Percentiles rank a stretch among this genome's conserved stretches.
Evolutionary conservation across 2,888 invertebrate genomes (phyloP).

Genomic region (Pogonocherus hispidulus): DNA sequence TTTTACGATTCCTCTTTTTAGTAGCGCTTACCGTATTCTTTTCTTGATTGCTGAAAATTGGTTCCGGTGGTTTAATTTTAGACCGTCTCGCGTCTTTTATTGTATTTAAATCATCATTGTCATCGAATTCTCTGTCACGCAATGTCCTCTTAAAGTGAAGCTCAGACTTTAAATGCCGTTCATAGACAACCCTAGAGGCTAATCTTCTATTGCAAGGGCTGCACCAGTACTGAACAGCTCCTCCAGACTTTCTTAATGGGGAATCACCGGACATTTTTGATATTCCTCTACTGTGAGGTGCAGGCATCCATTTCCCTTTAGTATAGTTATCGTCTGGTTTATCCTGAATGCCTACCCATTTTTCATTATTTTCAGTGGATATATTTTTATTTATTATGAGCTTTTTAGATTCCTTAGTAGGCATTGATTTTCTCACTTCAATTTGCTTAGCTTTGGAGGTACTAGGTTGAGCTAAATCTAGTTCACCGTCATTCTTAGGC

Average conservation of each 20-base stretch:
- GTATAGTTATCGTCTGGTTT: conserved; percentile 69
- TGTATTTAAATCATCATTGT: conserved; percentile 52
- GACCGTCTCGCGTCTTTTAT: conserved; percentile 48
- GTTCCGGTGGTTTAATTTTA: conserved; percentile 51
- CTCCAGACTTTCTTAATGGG: conserved; percentile 65
- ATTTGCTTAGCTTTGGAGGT: neutral
- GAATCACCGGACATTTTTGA: conserved; percentile 52
- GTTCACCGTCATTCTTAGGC: conserved; percentile 33
- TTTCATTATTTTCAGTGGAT: conserved; percentile 10
- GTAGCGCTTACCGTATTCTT: conserved; percentile 56
- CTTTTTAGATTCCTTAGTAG: conserved; percentile 2
- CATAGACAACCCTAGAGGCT: conserved; percentile 81
- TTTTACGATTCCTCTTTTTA: conserved; percentile 70
- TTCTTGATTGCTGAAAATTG: conserved; percentile 44
- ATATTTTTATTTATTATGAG: conserved; percentile 7
- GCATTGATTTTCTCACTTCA: neutral
- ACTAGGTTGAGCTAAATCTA: neutral
- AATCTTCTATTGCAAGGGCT: conserved; percentile 84
- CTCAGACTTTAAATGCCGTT: conserved; percentile 82
- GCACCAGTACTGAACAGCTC: conserved; percentile 81
- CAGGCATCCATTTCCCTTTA: conserved; percentile 84
- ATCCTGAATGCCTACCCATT: conserved; percentile 66
- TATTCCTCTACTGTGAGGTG: conserved; percentile 31
- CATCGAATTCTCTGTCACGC: conserved; percentile 79
- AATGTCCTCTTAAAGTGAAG: conserved; percentile 78